Evolutionary conservation across 2,888 invertebrate species (phyloP).

Genomic region (Bimastos eiseni): DNA sequence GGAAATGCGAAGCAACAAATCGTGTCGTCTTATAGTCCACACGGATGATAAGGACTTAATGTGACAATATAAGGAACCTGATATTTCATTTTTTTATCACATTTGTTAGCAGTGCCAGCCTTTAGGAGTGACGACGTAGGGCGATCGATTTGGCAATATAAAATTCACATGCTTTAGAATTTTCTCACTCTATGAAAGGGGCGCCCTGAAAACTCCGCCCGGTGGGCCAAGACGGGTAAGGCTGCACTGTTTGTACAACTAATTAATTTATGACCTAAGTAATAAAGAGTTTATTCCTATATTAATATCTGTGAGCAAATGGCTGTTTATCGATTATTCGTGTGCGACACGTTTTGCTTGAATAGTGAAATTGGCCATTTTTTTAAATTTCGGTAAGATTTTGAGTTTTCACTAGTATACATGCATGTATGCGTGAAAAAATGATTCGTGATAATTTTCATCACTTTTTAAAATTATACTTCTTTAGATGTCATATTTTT

Average conservation of each 20-base stretch:
- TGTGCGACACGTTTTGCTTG: background rate
- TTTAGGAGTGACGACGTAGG: too few species aligned
- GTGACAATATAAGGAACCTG: background rate
- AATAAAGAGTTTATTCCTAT: background rate
- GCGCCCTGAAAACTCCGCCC: too few species aligned
- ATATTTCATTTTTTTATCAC: background rate
- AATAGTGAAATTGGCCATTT: background rate
- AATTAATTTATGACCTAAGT: background rate
- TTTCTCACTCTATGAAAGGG: too few species aligned
- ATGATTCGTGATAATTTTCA: background rate
- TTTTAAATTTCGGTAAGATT: background rate
- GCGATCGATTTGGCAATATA: too few species aligned
- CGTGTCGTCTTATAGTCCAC: too few species aligned
- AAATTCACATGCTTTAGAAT: too few species aligned
- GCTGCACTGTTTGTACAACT: background rate
- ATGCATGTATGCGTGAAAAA: background rate
- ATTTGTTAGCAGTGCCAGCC: too few species aligned
- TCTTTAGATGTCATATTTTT: background rate
- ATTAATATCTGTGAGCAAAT: background rate
- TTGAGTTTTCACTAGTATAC: background rate
- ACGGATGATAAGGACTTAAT: background rate
- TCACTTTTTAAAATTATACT: background rate
- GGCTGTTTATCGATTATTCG: background rate
- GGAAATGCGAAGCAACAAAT: background rate
- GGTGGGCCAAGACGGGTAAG: too few species aligned